These are phyloP conservation scores for Aleiodes testaceus DNA, from an alignment of 2,888 invertebrate genomes.

Conservation along the genomic window DNA sequence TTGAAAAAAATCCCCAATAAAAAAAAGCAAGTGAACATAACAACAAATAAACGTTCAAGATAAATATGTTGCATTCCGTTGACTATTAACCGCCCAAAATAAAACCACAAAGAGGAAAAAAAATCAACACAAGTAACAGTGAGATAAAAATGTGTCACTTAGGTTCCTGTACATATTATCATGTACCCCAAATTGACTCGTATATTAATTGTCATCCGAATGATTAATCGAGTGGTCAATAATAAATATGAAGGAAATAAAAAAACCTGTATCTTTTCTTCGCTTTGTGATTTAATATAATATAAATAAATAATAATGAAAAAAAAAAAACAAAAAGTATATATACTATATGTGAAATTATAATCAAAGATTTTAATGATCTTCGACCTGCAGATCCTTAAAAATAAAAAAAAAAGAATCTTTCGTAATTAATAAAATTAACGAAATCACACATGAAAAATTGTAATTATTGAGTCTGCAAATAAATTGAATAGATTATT, in stretches of 20 bases:
- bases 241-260: conserved; percentile 51
- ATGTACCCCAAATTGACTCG: conserved; percentile 54
- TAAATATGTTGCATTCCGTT: conserved; percentile 67
- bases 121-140: conserved; percentile 35
- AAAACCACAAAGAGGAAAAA: conserved; percentile 41
- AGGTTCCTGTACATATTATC: conserved; percentile 64
- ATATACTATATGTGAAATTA: conserved; percentile 58
- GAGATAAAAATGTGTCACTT: conserved; percentile 56
- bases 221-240: conserved; percentile 51
- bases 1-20: not conserved
- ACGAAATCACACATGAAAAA: conserved; percentile 46
- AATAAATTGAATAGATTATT: conserved; percentile 59
- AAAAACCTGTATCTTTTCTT: conserved; percentile 60
- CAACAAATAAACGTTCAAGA: conserved; percentile 43
- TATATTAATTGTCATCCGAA: conserved; percentile 51
- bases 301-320: conserved; percentile 25
- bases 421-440: conserved; percentile 50
- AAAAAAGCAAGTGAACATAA: not conserved
- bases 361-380: conserved; percentile 59
- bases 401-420: conserved; percentile 49
- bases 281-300: conserved; percentile 63
- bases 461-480: conserved; percentile 55
- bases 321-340: conserved; percentile 47
- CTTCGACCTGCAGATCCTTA: conserved; percentile 52
- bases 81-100: conserved; percentile 57